These are phyloP conservation scores for Solenodon paradoxus DNA, from an alignment of 2,113 vertebrate species.

Conservation along the genomic window DNA sequence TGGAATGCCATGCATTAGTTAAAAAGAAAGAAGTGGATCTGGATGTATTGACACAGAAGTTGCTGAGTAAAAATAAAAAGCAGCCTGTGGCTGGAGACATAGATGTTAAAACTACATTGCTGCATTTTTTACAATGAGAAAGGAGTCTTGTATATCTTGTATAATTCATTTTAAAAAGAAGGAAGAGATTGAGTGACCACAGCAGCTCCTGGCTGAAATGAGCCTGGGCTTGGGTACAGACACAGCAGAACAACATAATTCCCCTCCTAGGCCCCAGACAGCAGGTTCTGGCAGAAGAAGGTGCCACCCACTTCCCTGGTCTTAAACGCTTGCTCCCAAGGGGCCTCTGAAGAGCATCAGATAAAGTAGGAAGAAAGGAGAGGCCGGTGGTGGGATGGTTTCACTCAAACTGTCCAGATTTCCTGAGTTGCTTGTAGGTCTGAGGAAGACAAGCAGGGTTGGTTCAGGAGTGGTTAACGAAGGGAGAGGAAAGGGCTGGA, in stretches of 20 bases:
- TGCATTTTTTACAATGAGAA: conserved; percentile 52
- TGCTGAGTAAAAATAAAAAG: conserved; percentile 47
- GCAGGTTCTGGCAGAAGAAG: too few relatives aligned
- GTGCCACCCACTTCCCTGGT: neutral
- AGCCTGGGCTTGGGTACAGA: neutral
- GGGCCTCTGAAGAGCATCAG: neutral
- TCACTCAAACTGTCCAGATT: neutral
- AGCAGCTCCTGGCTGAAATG: neutral
- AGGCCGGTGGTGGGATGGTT: neutral
- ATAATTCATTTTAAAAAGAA: conserved; percentile 14
- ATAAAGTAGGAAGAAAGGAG: neutral
- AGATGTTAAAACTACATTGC: conserved; percentile 39
- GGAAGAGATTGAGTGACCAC: neutral
- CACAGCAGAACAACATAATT: too few relatives aligned
- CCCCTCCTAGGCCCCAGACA: neutral
- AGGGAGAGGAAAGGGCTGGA: neutral
- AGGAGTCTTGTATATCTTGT: neutral
- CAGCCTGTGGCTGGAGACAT: conserved; percentile 10
- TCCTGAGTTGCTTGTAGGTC: neutral
- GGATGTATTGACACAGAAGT: neutral
- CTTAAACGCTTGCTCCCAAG: neutral
- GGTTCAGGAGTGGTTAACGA: neutral
- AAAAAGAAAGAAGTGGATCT: conserved; percentile 4
- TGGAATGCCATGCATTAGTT: neutral
- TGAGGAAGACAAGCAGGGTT: neutral